Conservation (phyloP, 2,797 vertebrate species). For the Caiman crocodilus region DNA sequence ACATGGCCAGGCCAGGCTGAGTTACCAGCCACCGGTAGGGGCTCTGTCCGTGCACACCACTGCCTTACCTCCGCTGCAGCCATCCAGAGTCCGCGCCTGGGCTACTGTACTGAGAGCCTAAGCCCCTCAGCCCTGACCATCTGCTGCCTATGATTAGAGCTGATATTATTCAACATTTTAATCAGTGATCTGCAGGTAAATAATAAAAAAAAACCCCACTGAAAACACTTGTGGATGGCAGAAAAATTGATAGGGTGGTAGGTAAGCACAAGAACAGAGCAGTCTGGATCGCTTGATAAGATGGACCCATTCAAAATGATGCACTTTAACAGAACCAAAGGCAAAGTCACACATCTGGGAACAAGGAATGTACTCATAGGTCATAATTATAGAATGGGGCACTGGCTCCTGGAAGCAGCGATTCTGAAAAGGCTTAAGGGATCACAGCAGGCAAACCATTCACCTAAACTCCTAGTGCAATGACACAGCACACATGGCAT, state of each 20-base stretch:
- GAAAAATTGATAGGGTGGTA: not conserved
- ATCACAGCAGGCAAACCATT: not conserved
- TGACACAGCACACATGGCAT: not conserved
- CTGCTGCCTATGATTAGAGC: no score
- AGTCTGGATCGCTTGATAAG: not conserved
- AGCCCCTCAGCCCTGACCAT: no score
- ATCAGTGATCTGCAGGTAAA: not conserved
- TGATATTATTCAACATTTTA: not conserved
- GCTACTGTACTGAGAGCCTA: no score
- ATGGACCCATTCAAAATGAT: not conserved
- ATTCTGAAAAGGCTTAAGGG: not conserved
- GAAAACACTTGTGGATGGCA: not conserved
- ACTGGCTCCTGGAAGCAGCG: not conserved
- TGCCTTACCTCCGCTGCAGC: no score
- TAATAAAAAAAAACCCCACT: not conserved
- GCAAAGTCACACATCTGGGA: not conserved
- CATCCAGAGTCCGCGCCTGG: no score
- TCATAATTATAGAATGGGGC: not conserved
- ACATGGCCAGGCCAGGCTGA: no score
- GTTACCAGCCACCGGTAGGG: no score
- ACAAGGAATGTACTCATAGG: not conserved
- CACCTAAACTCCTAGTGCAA: not conserved
- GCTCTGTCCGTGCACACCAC: no score
- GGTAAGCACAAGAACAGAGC: not conserved
- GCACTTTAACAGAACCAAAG: not conserved